Evolutionary conservation across 2,888 invertebrate species (phyloP).

Genomic region (Melanotus villosus): DNA sequence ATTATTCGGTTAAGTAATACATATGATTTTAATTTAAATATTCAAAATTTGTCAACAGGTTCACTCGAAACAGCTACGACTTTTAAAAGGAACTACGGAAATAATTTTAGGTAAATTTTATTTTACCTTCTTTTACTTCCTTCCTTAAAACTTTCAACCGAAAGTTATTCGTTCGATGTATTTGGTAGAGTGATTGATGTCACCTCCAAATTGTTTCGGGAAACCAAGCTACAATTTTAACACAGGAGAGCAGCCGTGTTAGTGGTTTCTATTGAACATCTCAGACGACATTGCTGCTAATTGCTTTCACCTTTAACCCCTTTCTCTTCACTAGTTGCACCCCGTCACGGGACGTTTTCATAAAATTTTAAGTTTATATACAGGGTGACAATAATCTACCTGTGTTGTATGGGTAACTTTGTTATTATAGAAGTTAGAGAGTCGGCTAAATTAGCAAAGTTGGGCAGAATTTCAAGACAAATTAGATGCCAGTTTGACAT

Average conservation of each 20-base stretch:
- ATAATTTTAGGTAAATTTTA: conserved; percentile 7
- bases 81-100: too few species aligned
- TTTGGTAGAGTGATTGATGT: conserved; percentile 35
- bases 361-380: conserved; percentile 16
- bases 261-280: conserved; percentile 35
- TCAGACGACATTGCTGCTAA: conserved; percentile 22
- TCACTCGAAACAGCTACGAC: too few species aligned
- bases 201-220: conserved; percentile 36
- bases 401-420: too few species aligned
- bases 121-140: conserved; percentile 25
- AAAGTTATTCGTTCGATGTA: conserved; percentile 24
- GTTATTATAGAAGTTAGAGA: too few species aligned
- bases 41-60: too few species aligned
- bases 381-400: too few species aligned
- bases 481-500: too few species aligned
- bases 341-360: conserved; percentile 2
- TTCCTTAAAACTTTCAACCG: conserved; percentile 17
- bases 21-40: too few species aligned
- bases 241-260: conserved; percentile 31
- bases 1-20: too few species aligned
- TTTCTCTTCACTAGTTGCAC: conserved; percentile 25
- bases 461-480: too few species aligned
- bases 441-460: too few species aligned
- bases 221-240: conserved; percentile 35
- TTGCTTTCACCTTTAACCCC: conserved; percentile 33